These are phyloP conservation scores for Entomyzon cyanotis DNA, from an alignment of 2,113 vertebrate species.

Conservation along the genomic window DNA sequence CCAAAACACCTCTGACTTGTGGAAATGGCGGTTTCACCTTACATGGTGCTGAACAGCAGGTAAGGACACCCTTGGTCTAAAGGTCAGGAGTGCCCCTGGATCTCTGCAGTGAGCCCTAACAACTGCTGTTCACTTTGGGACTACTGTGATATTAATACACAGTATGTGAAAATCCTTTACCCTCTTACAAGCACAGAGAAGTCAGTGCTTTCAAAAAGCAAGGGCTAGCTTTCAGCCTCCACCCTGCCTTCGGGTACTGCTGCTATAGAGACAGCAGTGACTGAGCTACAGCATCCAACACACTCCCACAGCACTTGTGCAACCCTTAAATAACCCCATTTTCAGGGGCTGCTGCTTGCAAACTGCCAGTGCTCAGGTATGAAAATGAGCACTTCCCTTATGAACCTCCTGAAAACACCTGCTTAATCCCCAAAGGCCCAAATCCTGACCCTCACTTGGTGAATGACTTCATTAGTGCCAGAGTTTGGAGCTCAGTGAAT, in stretches of 20 bases:
- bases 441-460: not conserved
- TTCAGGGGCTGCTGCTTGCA: not conserved
- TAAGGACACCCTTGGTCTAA: not conserved
- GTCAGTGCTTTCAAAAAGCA: not conserved
- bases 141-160: not conserved
- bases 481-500: not conserved
- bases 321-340: not conserved
- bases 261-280: conserved; percentile 20
- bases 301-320: not conserved
- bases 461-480: not conserved
- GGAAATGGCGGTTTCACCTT: not conserved
- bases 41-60: not conserved
- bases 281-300: not conserved
- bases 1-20: not conserved
- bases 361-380: not conserved
- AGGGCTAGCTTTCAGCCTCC: not conserved
- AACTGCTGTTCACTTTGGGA: not conserved
- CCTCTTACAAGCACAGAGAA: not conserved
- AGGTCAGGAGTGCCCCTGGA: not conserved
- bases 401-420: not conserved
- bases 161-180: not conserved
- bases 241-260: not conserved
- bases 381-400: not conserved
- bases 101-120: not conserved
- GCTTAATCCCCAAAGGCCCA: not conserved